Conservation (phyloP, 2,888 invertebrate genomes). For the Slavum lentiscoides region DNA sequence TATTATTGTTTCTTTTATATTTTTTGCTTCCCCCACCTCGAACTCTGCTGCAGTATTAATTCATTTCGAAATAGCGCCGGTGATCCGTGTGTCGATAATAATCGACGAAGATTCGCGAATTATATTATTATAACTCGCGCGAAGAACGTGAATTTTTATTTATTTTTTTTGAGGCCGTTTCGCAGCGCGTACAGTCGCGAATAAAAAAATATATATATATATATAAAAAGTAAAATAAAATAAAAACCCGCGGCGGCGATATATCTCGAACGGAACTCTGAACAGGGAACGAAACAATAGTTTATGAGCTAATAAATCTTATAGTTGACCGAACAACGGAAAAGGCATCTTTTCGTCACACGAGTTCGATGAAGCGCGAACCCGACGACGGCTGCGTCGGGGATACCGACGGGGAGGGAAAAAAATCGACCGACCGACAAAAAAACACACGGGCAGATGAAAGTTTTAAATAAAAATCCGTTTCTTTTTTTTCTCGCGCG, state of each 20-base stretch:
- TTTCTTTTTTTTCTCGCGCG: not conserved
- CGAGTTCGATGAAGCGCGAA: not conserved
- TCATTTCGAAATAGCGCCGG: no score
- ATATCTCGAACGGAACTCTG: slow-evolving; percentile 6
- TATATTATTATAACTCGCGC: no score
- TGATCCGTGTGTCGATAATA: no score
- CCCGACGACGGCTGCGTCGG: not conserved
- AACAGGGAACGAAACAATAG: slow-evolving; percentile 14
- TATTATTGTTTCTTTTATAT: no score
- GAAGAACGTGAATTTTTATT: no score
- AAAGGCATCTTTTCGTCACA: slow-evolving; percentile 11
- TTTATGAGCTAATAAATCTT: slow-evolving; percentile 33
- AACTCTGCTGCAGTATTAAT: no score
- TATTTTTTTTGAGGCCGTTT: no score
- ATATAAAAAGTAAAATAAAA: not conserved
- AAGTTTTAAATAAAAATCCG: slow-evolving; percentile 2
- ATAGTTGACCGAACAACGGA: slow-evolving; percentile 9
- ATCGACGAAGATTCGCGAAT: no score
- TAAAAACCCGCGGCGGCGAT: not conserved
- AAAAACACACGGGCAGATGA: not conserved
- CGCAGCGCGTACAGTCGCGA: no score
- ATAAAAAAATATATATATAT: no score
- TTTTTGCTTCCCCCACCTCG: no score
- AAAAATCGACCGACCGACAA: not conserved
- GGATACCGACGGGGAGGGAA: no score